Conservation (phyloP, 2,113 vertebrate species). For the Paralichthys olivaceus region DNA sequence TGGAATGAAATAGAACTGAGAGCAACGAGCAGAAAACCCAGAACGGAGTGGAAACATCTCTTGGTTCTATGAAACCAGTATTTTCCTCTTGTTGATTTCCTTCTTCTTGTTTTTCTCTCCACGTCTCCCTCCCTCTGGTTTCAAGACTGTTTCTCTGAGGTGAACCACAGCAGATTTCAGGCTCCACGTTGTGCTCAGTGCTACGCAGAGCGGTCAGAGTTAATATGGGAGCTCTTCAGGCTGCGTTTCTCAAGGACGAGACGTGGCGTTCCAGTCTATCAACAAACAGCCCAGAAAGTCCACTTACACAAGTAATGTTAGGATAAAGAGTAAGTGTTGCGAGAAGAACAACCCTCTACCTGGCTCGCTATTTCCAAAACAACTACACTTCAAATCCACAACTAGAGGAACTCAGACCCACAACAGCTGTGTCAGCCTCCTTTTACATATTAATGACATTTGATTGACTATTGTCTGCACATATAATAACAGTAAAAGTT, state of each 20-base stretch:
- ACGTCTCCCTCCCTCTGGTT: slow-evolving; percentile 30
- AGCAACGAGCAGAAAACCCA: background rate
- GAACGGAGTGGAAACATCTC: slow-evolving; percentile 16
- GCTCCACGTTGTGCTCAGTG: slow-evolving; percentile 40
- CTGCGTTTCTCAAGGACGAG: slow-evolving; percentile 4
- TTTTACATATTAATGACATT: no score
- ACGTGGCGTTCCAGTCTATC: background rate
- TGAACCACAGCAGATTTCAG: slow-evolving; percentile 66
- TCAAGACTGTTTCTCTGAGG: slow-evolving; percentile 53
- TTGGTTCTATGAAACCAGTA: slow-evolving; percentile 5
- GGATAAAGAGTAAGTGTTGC: background rate
- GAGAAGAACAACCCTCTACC: background rate
- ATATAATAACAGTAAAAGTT: no score
- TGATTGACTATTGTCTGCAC: no score
- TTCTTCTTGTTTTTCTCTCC: slow-evolving; percentile 6
- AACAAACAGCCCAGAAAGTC: background rate
- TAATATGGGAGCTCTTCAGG: slow-evolving; percentile 5
- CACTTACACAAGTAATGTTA: background rate
- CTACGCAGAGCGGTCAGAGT: slow-evolving; percentile 14
- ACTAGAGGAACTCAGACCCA: no score
- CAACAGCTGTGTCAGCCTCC: no score
- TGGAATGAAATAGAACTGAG: background rate
- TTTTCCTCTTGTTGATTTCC: slow-evolving; percentile 25
- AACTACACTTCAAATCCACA: no score
- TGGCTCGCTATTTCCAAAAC: background rate